Percentiles rank a stretch among this genome's conserved stretches.
Evolutionary conservation across 2,797 vertebrate genomes (phyloP).

Genomic region (Kryptopterus vitreolus): DNA sequence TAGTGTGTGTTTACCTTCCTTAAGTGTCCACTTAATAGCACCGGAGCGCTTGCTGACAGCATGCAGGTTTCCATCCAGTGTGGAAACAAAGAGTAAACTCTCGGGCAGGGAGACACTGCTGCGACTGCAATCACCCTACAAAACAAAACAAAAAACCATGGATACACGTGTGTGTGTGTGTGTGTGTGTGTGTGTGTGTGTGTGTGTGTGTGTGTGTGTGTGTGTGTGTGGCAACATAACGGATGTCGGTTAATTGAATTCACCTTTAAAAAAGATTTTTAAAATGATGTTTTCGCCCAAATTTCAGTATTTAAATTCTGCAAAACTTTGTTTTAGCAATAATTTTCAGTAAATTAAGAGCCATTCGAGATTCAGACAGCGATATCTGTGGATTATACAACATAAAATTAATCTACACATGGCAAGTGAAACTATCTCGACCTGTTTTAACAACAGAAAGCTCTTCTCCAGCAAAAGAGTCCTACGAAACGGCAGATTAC

Average conservation of each 20-base stretch:
- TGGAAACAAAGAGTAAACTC: slow-evolving; percentile 93
- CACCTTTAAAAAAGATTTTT: accelerated
- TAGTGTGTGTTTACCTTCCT: slow-evolving; percentile 83
- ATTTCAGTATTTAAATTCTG: no score
- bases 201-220: no score
- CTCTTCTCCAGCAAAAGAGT: neutral
- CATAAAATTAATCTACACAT: neutral
- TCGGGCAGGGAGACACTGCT: slow-evolving; percentile 90
- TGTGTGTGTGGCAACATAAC: neutral
- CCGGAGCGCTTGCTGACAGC: slow-evolving; percentile 95
- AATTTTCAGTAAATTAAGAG: neutral
- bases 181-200: no score
- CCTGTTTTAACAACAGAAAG: neutral
- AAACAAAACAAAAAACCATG: neutral
- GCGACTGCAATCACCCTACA: slow-evolving; percentile 75
- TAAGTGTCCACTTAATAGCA: slow-evolving; percentile 95
- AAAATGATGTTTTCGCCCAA: neutral
- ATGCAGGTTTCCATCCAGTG: slow-evolving; percentile 93
- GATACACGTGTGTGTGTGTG: no score
- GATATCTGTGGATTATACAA: neutral
- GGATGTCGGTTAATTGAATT: neutral
- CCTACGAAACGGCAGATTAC: neutral
- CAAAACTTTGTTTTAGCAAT: no score
- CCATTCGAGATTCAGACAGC: neutral
- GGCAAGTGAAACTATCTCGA: neutral